phyloP scores from a whole-genome alignment of 2,888 invertebrate species.

The Aleiodes leptofemur region DNA sequence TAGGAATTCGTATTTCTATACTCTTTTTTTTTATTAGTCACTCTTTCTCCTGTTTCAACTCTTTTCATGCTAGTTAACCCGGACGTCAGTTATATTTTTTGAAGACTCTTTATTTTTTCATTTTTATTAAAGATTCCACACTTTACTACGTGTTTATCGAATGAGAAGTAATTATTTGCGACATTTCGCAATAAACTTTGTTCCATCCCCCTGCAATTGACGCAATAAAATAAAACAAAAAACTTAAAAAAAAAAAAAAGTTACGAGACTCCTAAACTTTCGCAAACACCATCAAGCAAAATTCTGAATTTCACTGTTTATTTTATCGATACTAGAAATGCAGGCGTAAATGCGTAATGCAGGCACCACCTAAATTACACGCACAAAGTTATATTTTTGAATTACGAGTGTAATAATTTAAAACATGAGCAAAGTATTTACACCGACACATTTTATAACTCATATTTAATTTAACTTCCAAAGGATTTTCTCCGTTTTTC shows the following conservation, averaged over 20 bases:
- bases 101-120: too few species aligned
- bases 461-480: too few species aligned
- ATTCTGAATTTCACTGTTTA: conserved; percentile 13
- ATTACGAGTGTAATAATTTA: conserved; percentile 26
- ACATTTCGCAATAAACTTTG: not conserved
- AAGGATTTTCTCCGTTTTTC: too few species aligned
- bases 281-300: not conserved
- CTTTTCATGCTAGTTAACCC: not conserved
- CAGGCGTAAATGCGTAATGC: not conserved
- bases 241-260: conserved; percentile 4
- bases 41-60: conserved; percentile 1
- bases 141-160: conserved; percentile 14
- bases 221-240: not conserved
- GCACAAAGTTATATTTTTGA: conserved; percentile 15
- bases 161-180: conserved; percentile 16
- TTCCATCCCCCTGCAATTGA: too few species aligned
- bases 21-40: conserved; percentile 19
- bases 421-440: not conserved
- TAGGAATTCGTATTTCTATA: conserved; percentile 1
- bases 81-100: not conserved
- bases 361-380: not conserved
- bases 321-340: conserved; percentile 11
- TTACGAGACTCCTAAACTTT: not conserved
- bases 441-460: too few species aligned
- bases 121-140: too few species aligned